A percentile compares a stretch with the other conserved stretches of the same genome.
phyloP scores from a whole-genome alignment of 1,140 invertebrate genomes.

The Bombus superbus region DNA sequence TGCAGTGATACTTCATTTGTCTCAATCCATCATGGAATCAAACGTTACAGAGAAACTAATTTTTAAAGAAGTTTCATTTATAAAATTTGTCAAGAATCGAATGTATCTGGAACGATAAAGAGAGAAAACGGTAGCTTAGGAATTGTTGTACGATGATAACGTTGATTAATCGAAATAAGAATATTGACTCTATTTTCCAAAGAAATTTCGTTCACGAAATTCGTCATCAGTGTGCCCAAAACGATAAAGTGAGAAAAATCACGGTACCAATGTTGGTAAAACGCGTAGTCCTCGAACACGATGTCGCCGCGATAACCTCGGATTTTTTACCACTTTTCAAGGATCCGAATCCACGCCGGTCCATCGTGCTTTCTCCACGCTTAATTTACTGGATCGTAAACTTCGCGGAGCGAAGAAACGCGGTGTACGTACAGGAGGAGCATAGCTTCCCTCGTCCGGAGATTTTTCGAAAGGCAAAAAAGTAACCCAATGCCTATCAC shows the following conservation, averaged over 20 bases:
- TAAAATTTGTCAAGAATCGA: background rate
- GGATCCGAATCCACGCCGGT: constrained; percentile 30
- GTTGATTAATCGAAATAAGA: too few species aligned
- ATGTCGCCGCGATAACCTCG: constrained; percentile 48
- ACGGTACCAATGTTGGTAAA: background rate
- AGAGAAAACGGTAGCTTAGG: background rate
- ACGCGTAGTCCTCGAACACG: constrained; percentile 15
- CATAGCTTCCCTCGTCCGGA: constrained; percentile 12
- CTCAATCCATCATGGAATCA: background rate
- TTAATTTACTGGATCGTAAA: constrained; percentile 56
- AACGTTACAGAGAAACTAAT: too few species aligned
- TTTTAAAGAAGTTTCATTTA: background rate
- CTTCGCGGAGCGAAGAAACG: constrained; percentile 12
- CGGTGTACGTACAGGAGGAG: background rate
- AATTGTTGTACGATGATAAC: too few species aligned
- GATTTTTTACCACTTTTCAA: constrained; percentile 16
- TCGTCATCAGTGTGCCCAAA: background rate
- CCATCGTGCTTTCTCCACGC: constrained; percentile 30
- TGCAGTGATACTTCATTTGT: background rate
- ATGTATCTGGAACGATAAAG: background rate
- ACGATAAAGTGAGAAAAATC: background rate
- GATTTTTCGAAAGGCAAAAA: constrained; percentile 50
- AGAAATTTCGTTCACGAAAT: background rate
- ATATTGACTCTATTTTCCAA: background rate
- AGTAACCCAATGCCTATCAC: constrained; percentile 50